Conservation (phyloP, 2,113 vertebrate genomes). For the Orycteropus afer region DNA sequence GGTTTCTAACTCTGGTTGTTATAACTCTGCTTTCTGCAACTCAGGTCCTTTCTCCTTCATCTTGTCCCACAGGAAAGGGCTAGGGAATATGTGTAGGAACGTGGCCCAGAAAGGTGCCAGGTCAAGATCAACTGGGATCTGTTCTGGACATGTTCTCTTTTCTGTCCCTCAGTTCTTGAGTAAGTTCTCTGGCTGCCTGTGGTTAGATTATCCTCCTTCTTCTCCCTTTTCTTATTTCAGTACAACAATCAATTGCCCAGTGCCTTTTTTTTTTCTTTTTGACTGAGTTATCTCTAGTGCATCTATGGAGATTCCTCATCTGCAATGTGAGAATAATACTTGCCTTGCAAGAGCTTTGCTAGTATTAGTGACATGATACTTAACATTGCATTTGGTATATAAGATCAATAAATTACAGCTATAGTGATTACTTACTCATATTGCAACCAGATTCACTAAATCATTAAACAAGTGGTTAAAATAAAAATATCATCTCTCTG, state of each 20-base stretch:
- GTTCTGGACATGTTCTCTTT: background rate
- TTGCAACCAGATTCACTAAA: background rate
- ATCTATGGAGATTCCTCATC: background rate
- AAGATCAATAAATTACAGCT: background rate
- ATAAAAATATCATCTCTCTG: slow-evolving; percentile 17
- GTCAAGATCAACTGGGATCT: background rate
- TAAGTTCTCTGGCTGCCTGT: background rate
- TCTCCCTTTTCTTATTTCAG: background rate
- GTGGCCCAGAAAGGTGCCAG: background rate
- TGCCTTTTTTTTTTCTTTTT: background rate
- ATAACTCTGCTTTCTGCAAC: background rate
- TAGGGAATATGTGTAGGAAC: background rate
- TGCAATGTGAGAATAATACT: background rate
- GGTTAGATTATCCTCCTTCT: background rate
- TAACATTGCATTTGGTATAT: background rate
- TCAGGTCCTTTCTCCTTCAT: background rate
- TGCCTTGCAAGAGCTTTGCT: background rate
- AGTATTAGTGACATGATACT: slow-evolving; percentile 3
- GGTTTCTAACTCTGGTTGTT: background rate
- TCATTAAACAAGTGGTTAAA: slow-evolving; percentile 1
- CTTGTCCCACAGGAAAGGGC: background rate
- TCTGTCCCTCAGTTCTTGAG: background rate
- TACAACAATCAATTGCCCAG: background rate
- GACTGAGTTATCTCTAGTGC: background rate
- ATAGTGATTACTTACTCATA: background rate